Conservation (phyloP, 2,113 vertebrate genomes). For the Siniperca chuatsi region DNA sequence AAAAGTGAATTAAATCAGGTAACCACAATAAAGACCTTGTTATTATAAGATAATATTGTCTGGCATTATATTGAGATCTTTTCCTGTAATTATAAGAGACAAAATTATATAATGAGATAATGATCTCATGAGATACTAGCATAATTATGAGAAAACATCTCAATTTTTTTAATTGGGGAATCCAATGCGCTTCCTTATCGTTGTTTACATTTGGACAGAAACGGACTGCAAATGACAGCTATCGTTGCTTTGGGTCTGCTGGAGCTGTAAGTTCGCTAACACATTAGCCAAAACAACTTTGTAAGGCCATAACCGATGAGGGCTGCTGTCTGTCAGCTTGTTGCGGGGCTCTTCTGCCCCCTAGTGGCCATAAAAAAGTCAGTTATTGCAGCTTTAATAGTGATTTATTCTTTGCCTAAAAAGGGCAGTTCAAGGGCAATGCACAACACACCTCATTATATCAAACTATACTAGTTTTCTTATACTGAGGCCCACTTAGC, state of each 20-base stretch:
- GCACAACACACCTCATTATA: neutral
- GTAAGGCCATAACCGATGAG: neutral
- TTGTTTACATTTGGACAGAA: neutral
- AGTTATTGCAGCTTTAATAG: neutral
- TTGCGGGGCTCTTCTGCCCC: neutral
- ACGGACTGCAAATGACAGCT: neutral
- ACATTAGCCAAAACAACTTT: neutral
- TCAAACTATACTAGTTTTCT: neutral
- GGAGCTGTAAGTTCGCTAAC: neutral
- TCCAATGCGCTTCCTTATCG: neutral
- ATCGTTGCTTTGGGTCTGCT: neutral
- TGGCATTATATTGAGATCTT: too few species aligned
- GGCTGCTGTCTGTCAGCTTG: neutral
- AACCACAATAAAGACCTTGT: too few species aligned
- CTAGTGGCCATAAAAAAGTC: slow-evolving; percentile 6
- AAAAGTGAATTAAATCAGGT: too few species aligned
- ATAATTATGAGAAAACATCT: too few species aligned
- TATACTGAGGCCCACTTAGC: too few species aligned
- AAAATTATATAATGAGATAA: too few species aligned
- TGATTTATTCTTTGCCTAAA: neutral
- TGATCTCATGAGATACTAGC: too few species aligned
- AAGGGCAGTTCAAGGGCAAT: neutral
- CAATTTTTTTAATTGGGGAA: neutral
- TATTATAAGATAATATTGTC: too few species aligned
- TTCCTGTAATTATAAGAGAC: too few species aligned